A percentile compares a stretch with the other conserved stretches of the same genome.
phyloP scores from a whole-genome alignment of 2,888 invertebrate genomes.

The Conops quadrifasciatus region DNA sequence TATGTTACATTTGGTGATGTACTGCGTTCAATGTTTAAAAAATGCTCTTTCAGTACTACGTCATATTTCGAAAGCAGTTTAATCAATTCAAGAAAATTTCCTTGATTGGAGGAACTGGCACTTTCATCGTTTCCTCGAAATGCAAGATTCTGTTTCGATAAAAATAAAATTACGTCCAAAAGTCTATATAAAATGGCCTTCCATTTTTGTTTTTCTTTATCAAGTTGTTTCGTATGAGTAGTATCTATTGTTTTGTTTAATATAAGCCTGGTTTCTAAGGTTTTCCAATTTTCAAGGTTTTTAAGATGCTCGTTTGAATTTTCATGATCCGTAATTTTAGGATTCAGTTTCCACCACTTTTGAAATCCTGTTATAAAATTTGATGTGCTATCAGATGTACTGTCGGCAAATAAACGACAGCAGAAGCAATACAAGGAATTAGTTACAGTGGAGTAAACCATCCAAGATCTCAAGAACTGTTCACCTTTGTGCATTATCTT shows the following conservation, averaged over 20 bases:
- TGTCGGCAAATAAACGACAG: neutral
- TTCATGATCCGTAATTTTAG: constrained; percentile 9
- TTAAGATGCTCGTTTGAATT: constrained; percentile 8
- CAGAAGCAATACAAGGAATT: constrained; percentile 19
- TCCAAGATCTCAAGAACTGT: constrained; percentile 19
- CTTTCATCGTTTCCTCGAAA: constrained; percentile 23
- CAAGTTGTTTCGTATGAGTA: neutral
- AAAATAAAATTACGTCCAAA: neutral
- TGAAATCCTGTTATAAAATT: constrained; percentile 10
- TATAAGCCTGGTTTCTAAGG: constrained; percentile 12
- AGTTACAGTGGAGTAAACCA: constrained; percentile 15
- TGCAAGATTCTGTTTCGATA: constrained; percentile 23
- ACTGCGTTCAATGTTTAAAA: neutral
- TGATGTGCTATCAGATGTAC: constrained; percentile 1
- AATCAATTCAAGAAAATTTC: constrained; percentile 25
- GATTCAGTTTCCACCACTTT: constrained; percentile 19
- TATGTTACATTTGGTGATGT: neutral
- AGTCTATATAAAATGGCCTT: constrained; percentile 1
- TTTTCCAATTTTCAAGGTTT: constrained; percentile 22
- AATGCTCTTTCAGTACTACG: constrained; percentile 20
- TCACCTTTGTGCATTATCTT: constrained; percentile 18
- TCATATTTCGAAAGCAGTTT: constrained; percentile 26
- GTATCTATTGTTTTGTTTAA: constrained; percentile 11
- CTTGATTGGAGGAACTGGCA: constrained; percentile 18
- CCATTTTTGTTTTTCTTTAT: constrained; percentile 2